Base-by-base conservation (phyloP, 2,888 invertebrate genomes). In the Microdon myrmicae region DNA sequence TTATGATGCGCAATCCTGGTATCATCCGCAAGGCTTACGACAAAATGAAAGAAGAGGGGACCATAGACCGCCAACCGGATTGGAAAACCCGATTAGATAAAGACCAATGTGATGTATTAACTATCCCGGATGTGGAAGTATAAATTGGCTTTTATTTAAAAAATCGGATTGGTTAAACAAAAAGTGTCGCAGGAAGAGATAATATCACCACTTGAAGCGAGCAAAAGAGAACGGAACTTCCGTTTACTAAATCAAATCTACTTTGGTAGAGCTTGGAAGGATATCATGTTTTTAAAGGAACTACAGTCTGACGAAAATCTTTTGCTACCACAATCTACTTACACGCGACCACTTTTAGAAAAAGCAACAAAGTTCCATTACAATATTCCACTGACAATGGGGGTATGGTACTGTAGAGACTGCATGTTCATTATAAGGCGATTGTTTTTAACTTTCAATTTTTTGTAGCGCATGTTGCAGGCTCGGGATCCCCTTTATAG, bases 401-500 rank as follows among this genome's bases (percentile, higher is more conserved):
- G 74, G 72, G 77, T 77, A 67, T n/a, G n/a, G n/a, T n/a, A n/a
- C n/a, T n/a, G n/a, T n/a, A n/a, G n/a, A n/a, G n/a, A n/a, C n/a
- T n/a, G n/a, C n/a, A n/a, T n/a, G n/a, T n/a, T n/a, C n/a, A n/a
- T n/a, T n/a, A n/a, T n/a, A n/a, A n/a, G n/a, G n/a, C n/a, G n/a
- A n/a, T n/a, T n/a, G n/a, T n/a, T n/a, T n/a, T n/a, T n/a, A 16
- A 7, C 1, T 34, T 22, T 37, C n/a, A n/a, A n/a, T n/a, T 5
- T 37, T 38, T 17, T 49, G 17, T 25, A 67, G 67, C 55, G 43
- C 16, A 73, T 72, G 72, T 53, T 73, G 0, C 70, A 73, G 4
- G 41, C 69, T 0, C 70, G 75, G 2, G 69, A 67, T 12, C 73
- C 73, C n/a, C 41, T 74, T 12, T 73, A 71, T 29, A 71, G 68